Conservation (phyloP, 2,888 invertebrate genomes). For the Eurytoma adleriae region DNA sequence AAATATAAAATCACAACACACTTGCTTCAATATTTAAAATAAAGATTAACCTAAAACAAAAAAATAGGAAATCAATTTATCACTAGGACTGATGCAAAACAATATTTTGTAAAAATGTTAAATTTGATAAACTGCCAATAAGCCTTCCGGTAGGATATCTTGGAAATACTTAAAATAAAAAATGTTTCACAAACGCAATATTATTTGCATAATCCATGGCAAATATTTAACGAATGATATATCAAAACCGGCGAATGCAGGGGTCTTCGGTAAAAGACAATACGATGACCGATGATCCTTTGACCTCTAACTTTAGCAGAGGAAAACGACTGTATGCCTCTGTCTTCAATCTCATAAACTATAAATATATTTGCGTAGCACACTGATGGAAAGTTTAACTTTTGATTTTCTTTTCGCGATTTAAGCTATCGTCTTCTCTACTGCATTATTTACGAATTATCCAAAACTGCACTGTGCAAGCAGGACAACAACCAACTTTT, state of each 20-base stretch:
- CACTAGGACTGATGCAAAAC: no score
- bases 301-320: slow-evolving; percentile 44
- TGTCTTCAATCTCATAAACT: background rate
- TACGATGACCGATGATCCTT: slow-evolving; percentile 52
- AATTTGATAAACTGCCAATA: no score
- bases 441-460: background rate
- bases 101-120: no score
- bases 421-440: slow-evolving; percentile 9
- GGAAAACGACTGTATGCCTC: slow-evolving; percentile 20
- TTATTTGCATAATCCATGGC: slow-evolving; percentile 42
- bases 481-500: background rate
- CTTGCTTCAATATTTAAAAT: no score
- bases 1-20: background rate
- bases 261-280: slow-evolving; percentile 36
- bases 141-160: background rate
- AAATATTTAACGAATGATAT: slow-evolving; percentile 14
- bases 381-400: slow-evolving; percentile 14
- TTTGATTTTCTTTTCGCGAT: slow-evolving; percentile 13
- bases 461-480: no score
- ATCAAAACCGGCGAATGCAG: slow-evolving; percentile 31
- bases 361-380: background rate
- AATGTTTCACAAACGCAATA: background rate
- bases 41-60: no score
- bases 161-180: no score
- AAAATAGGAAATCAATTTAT: no score